Conservation (phyloP, 2,888 invertebrate genomes). For the Chrysolina oricalcia region DNA sequence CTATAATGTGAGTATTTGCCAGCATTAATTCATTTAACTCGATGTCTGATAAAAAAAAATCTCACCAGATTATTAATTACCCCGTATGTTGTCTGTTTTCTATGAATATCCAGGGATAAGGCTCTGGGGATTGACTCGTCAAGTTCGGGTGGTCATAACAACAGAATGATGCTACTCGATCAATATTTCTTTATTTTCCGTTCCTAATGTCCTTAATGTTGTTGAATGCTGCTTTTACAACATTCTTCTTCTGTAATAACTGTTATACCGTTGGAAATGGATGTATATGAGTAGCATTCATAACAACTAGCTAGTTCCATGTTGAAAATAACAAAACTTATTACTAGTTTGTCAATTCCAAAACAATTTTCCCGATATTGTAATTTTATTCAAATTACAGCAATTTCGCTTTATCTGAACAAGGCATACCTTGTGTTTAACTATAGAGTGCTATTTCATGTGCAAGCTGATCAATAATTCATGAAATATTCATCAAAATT, state of each 20-base stretch:
- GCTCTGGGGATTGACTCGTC: too few species aligned
- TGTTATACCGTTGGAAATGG: background rate
- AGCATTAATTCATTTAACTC: too few species aligned
- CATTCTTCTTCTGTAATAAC: background rate
- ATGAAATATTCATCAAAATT: slow-evolving; percentile 38
- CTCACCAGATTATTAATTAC: too few species aligned
- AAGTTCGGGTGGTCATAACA: too few species aligned
- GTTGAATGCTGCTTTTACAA: background rate
- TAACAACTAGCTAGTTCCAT: background rate
- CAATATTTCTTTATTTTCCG: background rate
- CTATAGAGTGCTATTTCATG: slow-evolving; percentile 37
- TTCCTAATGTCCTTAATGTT: background rate
- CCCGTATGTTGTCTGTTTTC: too few species aligned
- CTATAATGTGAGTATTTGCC: too few species aligned
- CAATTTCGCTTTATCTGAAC: slow-evolving; percentile 38
- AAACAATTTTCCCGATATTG: slow-evolving; percentile 40
- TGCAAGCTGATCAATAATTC: slow-evolving; percentile 33
- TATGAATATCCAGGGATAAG: too few species aligned
- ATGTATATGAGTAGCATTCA: background rate
- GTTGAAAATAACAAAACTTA: background rate
- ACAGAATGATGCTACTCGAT: background rate
- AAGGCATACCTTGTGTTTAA: slow-evolving; percentile 33
- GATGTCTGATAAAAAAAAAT: too few species aligned
- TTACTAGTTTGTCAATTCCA: slow-evolving; percentile 30
- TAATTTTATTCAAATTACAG: slow-evolving; percentile 41